phyloP scores from a whole-genome alignment of 2,888 invertebrate species.

The Clunio marinus region DNA sequence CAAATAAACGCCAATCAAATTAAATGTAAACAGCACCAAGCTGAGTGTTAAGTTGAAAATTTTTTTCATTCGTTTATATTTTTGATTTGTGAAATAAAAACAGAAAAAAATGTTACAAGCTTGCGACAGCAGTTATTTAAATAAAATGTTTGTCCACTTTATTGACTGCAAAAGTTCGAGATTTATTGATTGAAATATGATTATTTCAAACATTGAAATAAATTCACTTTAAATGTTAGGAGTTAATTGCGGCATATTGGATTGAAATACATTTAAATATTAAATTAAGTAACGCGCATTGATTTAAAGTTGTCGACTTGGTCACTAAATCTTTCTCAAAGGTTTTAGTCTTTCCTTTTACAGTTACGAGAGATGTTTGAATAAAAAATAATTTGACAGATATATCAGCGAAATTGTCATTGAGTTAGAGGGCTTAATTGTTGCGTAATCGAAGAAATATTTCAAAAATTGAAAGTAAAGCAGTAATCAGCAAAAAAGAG shows the following conservation, averaged over 20 bases:
- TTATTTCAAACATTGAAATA: not conserved
- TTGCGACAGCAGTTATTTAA: not conserved
- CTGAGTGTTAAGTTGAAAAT: not conserved
- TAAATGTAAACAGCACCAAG: constrained; percentile 29
- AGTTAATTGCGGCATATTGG: constrained; percentile 18
- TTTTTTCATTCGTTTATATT: not conserved
- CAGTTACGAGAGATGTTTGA: not conserved
- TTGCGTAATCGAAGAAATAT: constrained; percentile 11
- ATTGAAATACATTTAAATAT: constrained; percentile 15
- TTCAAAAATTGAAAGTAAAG: not conserved
- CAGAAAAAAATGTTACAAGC: not conserved
- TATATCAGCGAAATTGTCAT: not conserved
- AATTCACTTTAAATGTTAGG: not conserved
- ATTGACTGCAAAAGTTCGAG: constrained; percentile 10
- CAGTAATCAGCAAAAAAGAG: not conserved
- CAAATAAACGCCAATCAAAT: constrained; percentile 24
- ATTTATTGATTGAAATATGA: constrained; percentile 36
- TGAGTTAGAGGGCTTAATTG: not conserved
- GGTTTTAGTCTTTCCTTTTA: not conserved
- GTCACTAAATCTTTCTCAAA: not conserved
- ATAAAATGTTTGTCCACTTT: constrained; percentile 24
- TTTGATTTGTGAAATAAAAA: not conserved
- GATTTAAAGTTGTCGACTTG: not conserved
- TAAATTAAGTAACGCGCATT: constrained; percentile 9
- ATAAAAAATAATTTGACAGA: constrained; percentile 13